A percentile compares a stretch with the other conserved stretches of the same genome.
Evolutionary conservation across 2,113 vertebrate species (phyloP).

Genomic region (Ageneiosus marmoratus): DNA sequence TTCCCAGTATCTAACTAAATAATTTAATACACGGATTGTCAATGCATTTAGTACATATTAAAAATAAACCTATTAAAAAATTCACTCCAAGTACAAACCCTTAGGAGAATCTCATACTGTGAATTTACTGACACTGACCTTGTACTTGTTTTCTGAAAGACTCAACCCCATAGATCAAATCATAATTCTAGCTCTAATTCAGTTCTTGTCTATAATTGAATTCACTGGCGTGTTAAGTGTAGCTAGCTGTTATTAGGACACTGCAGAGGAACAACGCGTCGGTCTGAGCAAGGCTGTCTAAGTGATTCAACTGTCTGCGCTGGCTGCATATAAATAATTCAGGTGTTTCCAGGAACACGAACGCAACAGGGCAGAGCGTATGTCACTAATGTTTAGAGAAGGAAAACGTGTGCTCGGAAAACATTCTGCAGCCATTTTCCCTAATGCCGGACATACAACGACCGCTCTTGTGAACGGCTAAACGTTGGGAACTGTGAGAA

Average conservation of each 20-base stretch:
- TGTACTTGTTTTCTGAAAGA: not conserved
- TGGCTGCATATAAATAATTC: conserved; percentile 25
- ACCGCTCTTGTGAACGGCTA: no score
- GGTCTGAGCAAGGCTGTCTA: not conserved
- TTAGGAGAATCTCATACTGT: not conserved
- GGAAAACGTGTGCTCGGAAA: not conserved
- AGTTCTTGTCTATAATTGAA: conserved; percentile 1
- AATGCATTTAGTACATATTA: not conserved
- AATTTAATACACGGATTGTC: not conserved
- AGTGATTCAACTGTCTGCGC: conserved; percentile 31
- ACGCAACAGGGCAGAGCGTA: not conserved
- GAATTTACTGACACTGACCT: not conserved
- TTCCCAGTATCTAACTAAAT: not conserved
- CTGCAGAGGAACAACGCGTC: not conserved
- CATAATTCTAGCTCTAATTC: conserved; percentile 10
- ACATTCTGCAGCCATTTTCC: not conserved
- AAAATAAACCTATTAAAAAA: no score
- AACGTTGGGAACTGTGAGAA: no score
- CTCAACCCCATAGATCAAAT: not conserved
- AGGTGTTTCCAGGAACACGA: conserved; percentile 18
- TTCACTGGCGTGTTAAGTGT: conserved; percentile 4
- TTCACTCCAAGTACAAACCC: not conserved
- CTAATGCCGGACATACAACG: no score
- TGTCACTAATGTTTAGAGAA: not conserved
- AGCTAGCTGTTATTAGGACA: conserved; percentile 5